A percentile compares a stretch with the other conserved stretches of the same genome.
These are phyloP conservation scores for Oncorhynchus mykiss DNA, from an alignment of 2,113 vertebrate genomes.

Conservation along the genomic window DNA sequence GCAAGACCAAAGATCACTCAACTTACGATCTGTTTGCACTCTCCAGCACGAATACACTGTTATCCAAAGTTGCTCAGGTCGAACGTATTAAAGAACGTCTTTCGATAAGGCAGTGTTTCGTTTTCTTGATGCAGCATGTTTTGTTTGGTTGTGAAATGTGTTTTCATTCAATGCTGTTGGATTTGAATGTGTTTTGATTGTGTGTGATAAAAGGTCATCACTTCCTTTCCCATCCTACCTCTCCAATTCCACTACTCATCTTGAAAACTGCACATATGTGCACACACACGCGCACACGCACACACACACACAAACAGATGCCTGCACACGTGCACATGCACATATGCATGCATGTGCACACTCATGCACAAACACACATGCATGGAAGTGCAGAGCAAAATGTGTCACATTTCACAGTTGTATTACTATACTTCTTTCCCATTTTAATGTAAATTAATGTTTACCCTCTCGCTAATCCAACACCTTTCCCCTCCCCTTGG, in stretches of 20 bases:
- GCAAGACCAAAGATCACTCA: no score
- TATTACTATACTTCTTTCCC: no score
- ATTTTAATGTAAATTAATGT: no score
- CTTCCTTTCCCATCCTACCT: constrained; percentile 26
- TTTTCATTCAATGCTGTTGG: constrained; percentile 29
- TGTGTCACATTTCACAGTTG: no score
- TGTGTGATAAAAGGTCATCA: neutral
- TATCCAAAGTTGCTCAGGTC: no score
- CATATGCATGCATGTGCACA: neutral
- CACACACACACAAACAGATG: neutral
- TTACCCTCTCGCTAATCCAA: no score
- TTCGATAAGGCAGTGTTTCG: constrained; percentile 4
- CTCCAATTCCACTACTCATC: no score
- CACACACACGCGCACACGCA: neutral
- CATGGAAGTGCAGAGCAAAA: no score
- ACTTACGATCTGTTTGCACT: no score
- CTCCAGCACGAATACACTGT: no score
- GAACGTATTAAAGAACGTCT: neutral
- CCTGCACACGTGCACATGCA: neutral
- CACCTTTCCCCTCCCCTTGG: no score
- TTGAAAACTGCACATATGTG: no score
- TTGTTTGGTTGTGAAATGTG: constrained; percentile 30
- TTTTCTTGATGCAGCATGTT: constrained; percentile 34
- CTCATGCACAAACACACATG: neutral
- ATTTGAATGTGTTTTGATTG: constrained; percentile 44